Evolutionary conservation across 2,888 invertebrate genomes (phyloP).

Genomic region (Dioctria rufipes): DNA sequence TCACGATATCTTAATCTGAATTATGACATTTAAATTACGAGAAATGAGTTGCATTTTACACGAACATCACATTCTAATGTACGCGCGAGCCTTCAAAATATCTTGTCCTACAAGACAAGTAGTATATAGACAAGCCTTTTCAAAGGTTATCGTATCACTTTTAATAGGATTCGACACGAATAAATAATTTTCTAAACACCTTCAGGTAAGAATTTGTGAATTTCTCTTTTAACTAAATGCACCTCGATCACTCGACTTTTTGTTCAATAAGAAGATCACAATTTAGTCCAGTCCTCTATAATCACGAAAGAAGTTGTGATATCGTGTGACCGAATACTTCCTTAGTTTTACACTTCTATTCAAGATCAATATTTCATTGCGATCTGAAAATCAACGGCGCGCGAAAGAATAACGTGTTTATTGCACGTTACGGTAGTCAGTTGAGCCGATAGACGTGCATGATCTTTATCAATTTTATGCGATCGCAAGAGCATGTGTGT

Average conservation of each 20-base stretch:
- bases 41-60: conserved; percentile 38
- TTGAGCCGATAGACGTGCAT: conserved; percentile 49
- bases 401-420: conserved; percentile 31
- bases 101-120: background rate
- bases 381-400: conserved; percentile 12
- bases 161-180: conserved; percentile 27
- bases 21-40: conserved; percentile 53
- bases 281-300: conserved; percentile 18
- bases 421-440: conserved; percentile 51
- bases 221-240: conserved; percentile 1
- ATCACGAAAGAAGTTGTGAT: conserved; percentile 19
- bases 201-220: background rate
- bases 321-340: conserved; percentile 40
- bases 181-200: conserved; percentile 29
- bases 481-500: conserved; percentile 20
- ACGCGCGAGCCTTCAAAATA: background rate
- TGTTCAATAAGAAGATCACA: conserved; percentile 45
- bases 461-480: conserved; percentile 52
- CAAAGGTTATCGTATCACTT: conserved; percentile 35
- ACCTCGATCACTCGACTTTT: conserved; percentile 15
- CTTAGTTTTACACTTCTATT: conserved; percentile 39
- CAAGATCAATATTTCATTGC: conserved; percentile 51
- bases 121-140: conserved; percentile 5
- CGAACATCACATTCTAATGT: conserved; percentile 16
- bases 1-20: conserved; percentile 54